Conservation (phyloP, 2,888 invertebrate species). For the Pachymerium ferrugineum region DNA sequence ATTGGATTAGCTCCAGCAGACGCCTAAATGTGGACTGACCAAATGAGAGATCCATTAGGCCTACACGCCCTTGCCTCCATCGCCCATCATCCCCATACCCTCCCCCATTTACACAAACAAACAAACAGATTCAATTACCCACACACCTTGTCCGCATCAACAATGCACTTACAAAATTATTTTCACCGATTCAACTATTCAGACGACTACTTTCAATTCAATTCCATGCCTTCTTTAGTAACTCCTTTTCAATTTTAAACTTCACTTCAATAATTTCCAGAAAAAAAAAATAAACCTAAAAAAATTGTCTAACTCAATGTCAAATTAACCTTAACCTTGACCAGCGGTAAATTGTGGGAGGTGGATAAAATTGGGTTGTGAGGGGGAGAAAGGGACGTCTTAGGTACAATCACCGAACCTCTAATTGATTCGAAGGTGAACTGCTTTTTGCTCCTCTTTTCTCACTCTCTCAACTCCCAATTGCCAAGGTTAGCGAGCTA, state of each 20-base stretch:
- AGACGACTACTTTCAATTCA: conserved; percentile 1
- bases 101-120: conserved; percentile 11
- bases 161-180: conserved; percentile 22
- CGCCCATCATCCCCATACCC: background rate
- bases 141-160: conserved; percentile 9
- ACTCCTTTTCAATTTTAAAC: background rate
- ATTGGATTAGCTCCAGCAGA: conserved; percentile 25
- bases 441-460: conserved; percentile 6
- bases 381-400: background rate
- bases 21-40: conserved; percentile 25
- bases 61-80: background rate
- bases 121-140: conserved; percentile 27
- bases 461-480: conserved; percentile 14
- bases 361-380: background rate
- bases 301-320: background rate
- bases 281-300: background rate
- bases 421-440: conserved; percentile 27
- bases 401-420: conserved; percentile 23
- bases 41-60: conserved; percentile 27
- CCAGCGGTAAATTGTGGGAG: conserved; percentile 17
- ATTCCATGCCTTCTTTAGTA: background rate
- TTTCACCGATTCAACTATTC: conserved; percentile 24
- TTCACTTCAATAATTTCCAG: background rate
- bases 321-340: conserved; percentile 19
- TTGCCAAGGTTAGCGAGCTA: conserved; percentile 27